Evolutionary conservation across 2,113 vertebrate genomes (phyloP), one percentile per base, ranked within the genome.

Genomic region (Sialia sialis): DNA sequence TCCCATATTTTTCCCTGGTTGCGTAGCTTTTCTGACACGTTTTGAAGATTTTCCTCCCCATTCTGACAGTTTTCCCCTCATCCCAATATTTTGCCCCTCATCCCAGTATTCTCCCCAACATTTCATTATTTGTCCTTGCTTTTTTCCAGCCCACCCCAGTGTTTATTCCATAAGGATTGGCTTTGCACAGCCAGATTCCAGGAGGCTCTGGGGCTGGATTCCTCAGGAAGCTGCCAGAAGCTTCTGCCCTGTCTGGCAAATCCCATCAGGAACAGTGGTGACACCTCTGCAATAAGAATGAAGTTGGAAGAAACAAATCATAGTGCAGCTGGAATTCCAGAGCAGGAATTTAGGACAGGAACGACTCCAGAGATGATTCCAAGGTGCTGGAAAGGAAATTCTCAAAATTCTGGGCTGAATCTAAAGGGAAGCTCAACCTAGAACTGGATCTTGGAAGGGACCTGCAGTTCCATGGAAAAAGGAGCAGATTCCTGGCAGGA

Each of bases 251-350:
- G 9, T 44, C 23, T 4, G 1, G 8, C 30, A 3, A 3, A 54
- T 54, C 49, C 49, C 20, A 1, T 30, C 3, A 3, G 48, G 59
- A 78, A 63, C 0, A 16, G n/a, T 2, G 7, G 12, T 1, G 16
- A 3, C 2, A 7, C 56, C 8, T n/a, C 19, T 7, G 48, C 38
- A 43, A 43, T 56, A 13, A 10, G 7, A 25, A 30, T 66, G 3
- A 13, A 26, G 13, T 10, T 0, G 2, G 21, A 32, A 67, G 10
- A 32, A 30, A 26, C 26, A 17, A 56, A 8, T 11, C 21, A 2
- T 2, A 27, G n/a, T 26, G 20, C 16, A 6, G 51, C 15, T 10
- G 38, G 46, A 54, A 34, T 54, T 44, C 9, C 1, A 1, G 34
- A 39, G 17, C 5, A 0, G 51, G 17, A 58, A 68, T n/a, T 6